Percentiles rank a stretch among this genome's conserved stretches.
phyloP scores from a whole-genome alignment of 2,113 vertebrate species.

The Gymnogyps californianus region DNA sequence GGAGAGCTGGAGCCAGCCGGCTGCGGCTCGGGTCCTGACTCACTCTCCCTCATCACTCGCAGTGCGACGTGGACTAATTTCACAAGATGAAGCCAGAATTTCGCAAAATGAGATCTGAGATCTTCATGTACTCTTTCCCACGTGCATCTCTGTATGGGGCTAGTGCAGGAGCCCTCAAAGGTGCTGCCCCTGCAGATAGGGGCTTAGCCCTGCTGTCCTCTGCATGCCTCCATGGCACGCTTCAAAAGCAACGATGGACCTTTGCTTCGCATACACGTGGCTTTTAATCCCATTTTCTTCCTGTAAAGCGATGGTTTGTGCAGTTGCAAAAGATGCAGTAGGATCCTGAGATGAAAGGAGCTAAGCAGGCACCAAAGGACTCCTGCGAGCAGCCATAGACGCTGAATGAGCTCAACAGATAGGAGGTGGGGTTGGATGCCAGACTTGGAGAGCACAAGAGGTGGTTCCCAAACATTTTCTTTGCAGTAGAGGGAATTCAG shows the following conservation, averaged over 20 bases:
- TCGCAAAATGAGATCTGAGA: background rate
- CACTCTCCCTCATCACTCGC: background rate
- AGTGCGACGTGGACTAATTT: background rate
- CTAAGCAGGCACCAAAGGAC: background rate
- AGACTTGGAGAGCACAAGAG: background rate
- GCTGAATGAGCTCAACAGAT: background rate
- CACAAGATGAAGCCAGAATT: background rate
- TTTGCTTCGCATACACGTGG: accelerated
- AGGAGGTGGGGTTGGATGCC: background rate
- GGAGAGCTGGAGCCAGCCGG: background rate
- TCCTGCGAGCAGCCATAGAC: background rate
- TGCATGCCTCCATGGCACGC: accelerated
- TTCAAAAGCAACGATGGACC: background rate
- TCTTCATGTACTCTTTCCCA: accelerated
- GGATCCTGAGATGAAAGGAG: background rate
- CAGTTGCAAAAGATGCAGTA: background rate
- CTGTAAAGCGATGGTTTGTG: accelerated
- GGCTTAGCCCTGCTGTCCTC: background rate
- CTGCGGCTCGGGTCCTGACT: background rate
- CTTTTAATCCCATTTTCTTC: background rate
- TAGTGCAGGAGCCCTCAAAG: background rate
- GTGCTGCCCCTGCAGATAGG: background rate
- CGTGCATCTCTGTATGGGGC: accelerated
- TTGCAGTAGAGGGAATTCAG: background rate
- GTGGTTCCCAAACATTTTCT: background rate